Conservation (phyloP, 2,888 invertebrate species). For the Portevinia maculata region DNA sequence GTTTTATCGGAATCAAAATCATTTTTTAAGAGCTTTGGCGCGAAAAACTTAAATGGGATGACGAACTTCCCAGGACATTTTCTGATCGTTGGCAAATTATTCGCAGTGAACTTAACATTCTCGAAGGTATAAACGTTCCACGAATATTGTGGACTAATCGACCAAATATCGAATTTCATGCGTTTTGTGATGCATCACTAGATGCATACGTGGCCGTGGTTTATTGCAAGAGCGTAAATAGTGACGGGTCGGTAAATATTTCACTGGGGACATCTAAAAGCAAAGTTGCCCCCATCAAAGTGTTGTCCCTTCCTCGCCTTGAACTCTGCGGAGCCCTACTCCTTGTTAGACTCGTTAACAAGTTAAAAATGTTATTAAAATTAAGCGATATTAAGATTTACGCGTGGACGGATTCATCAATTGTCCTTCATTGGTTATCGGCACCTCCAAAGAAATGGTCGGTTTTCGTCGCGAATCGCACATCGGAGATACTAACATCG, state of each 20-base stretch:
- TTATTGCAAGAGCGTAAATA: not conserved
- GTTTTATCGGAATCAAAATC: too few relatives aligned
- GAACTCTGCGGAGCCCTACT: slow-evolving; percentile 12
- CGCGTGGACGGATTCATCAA: too few relatives aligned
- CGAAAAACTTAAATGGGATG: not conserved
- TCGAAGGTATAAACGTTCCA: not conserved
- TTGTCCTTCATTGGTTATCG: slow-evolving; percentile 10
- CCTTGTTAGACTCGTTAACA: slow-evolving; percentile 34
- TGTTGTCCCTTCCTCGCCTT: not conserved
- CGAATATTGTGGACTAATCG: too few relatives aligned
- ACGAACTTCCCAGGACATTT: not conserved
- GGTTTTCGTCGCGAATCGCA: slow-evolving; percentile 28
- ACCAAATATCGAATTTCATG: not conserved
- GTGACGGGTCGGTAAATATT: not conserved
- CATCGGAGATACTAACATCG: slow-evolving; percentile 12
- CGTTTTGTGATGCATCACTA: too few relatives aligned
- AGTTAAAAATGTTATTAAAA: slow-evolving; percentile 23
- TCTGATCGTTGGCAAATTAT: too few relatives aligned
- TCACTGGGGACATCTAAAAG: not conserved
- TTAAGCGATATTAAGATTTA: not conserved
- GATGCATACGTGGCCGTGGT: too few relatives aligned
- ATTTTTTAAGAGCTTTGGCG: slow-evolving; percentile 7
- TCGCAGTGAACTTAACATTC: not conserved
- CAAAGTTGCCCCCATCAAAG: not conserved
- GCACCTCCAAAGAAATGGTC: slow-evolving; percentile 14